Conservation (phyloP, 2,888 invertebrate genomes). For the Megalurothrips usitatus region DNA sequence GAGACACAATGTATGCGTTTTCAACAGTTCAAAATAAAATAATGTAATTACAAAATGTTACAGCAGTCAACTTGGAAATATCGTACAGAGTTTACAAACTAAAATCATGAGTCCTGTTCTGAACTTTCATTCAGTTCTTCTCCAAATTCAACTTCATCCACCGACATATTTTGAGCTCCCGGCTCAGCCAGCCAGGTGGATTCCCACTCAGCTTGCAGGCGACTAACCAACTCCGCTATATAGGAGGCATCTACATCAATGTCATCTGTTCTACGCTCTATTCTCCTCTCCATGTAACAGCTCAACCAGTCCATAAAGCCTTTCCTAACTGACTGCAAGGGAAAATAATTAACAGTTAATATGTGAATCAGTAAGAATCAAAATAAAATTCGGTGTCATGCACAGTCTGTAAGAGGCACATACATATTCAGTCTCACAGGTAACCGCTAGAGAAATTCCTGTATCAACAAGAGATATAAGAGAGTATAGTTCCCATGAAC, state of each 20-base stretch:
- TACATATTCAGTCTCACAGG: not conserved
- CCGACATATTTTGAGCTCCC: no score
- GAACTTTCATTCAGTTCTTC: not conserved
- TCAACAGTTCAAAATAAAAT: not conserved
- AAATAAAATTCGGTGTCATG: not conserved
- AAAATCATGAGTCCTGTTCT: not conserved
- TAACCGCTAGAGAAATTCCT: not conserved
- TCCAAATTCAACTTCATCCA: not conserved
- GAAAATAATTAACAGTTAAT: not conserved
- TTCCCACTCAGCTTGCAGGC: not conserved
- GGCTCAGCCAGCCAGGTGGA: not conserved
- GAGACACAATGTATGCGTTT: not conserved
- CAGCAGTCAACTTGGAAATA: not conserved
- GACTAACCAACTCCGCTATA: not conserved
- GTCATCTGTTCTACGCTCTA: not conserved
- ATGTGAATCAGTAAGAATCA: not conserved
- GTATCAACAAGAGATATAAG: not conserved
- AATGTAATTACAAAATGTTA: not conserved
- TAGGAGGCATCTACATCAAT: conserved; percentile 3
- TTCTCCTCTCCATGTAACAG: not conserved
- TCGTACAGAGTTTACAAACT: no score
- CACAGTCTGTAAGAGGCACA: not conserved
- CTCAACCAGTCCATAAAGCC: not conserved
- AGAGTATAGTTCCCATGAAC: not conserved
- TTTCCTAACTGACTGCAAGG: not conserved